A percentile compares a stretch with the other conserved stretches of the same genome.
Conservation (phyloP, 1,140 invertebrate species). For the Babylonia areolata region DNA sequence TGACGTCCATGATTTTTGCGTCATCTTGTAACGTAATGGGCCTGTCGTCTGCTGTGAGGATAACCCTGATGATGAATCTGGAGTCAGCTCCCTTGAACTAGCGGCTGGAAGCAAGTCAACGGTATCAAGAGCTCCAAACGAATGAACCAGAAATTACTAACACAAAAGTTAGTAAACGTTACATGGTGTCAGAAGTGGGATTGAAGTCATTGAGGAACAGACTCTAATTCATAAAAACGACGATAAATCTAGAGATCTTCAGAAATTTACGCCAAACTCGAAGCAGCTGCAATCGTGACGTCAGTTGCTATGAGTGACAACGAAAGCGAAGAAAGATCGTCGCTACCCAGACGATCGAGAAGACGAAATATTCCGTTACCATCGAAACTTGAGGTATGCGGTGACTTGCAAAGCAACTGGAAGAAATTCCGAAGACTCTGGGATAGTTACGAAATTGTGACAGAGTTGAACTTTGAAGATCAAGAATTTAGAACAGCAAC, state of each 20-base stretch:
- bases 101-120: no score
- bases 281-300: background rate
- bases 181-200: constrained; percentile 8
- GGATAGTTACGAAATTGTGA: background rate
- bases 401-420: background rate
- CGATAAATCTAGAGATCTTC: background rate
- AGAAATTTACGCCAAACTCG: background rate
- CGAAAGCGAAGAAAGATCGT: background rate
- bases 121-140: no score
- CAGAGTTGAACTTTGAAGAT: background rate
- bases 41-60: no score
- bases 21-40: no score
- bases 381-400: background rate
- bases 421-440: constrained; percentile 2
- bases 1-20: no score
- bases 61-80: no score
- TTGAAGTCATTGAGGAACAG: background rate
- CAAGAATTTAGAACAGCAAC: background rate
- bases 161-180: background rate
- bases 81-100: no score
- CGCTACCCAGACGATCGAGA: background rate
- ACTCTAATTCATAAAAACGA: background rate
- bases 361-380: background rate
- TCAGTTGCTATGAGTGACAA: constrained; percentile 3
- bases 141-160: no score